Conservation (phyloP, 2,797 vertebrate species). For the Peromyscus attwateri region DNA sequence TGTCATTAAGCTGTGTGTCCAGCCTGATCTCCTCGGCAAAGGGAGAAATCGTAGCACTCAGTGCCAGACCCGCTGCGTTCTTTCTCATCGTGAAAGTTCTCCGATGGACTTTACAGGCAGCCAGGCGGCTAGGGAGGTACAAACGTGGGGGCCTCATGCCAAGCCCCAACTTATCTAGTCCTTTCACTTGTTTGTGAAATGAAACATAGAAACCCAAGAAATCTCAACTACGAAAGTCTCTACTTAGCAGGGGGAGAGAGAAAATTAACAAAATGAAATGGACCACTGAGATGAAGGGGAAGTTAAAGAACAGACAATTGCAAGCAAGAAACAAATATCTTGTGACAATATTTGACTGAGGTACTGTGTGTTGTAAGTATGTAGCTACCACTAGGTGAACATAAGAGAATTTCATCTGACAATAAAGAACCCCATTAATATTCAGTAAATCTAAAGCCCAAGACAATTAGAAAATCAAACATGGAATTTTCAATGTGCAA, state of each 20-base stretch:
- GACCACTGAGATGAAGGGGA: neutral
- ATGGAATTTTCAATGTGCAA: slow-evolving; percentile 6
- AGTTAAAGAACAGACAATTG: neutral
- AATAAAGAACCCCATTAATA: slow-evolving; percentile 22
- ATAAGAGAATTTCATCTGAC: neutral
- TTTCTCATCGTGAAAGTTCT: neutral
- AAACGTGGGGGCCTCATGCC: neutral
- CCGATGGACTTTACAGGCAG: neutral
- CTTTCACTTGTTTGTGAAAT: neutral
- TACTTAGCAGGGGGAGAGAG: neutral
- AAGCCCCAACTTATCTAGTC: neutral
- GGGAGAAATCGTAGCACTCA: neutral
- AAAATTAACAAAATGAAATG: slow-evolving; percentile 20
- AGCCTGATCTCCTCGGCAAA: neutral
- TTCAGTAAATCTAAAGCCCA: slow-evolving; percentile 17
- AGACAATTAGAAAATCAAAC: slow-evolving; percentile 41
- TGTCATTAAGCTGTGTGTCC: neutral
- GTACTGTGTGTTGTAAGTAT: neutral
- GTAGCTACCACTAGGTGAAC: neutral
- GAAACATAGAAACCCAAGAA: slow-evolving; percentile 18
- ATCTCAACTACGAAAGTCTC: neutral
- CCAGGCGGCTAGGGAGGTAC: neutral
- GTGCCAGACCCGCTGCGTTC: neutral
- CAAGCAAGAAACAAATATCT: slow-evolving; percentile 14
- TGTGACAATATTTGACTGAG: neutral